Evolutionary conservation across 1,140 invertebrate species (phyloP), one percentile per base, ranked within the genome.

Genomic region (Lineus longissimus): DNA sequence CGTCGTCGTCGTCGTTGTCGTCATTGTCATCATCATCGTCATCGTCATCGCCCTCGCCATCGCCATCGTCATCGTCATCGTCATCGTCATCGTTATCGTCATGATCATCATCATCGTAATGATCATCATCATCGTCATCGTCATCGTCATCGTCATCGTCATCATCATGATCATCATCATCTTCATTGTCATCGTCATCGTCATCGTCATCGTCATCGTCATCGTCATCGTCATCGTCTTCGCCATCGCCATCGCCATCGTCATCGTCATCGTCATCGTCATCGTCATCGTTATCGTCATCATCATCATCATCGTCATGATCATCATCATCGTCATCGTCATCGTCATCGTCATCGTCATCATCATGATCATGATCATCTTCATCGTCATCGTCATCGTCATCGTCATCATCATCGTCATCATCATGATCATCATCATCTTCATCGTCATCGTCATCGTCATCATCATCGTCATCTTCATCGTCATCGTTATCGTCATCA

Each of bases 341-440:
- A 19, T 56, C 55, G 31, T 56, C 55, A 56, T 56, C 55, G 2
- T 56, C 55, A 30, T 57, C 55, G n/a, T 27, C 55, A 19, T 56
- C n/a, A 56, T 56, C 55, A 25, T 29, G 25, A 47, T 47, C 45
- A 47, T 47, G n/a, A 47, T 47, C 45, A 2, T 47, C n/a, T 22
- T 47, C 11, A 51, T 51, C 47, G 15, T 51, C 47, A 13, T 51
- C 47, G 27, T 51, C 47, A 11, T 51, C 47, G 47, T 51, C 9
- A 11, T 51, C 47, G 15, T 51, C 47, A 11, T 51, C 47, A 15
- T 51, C 47, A 51, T 51, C 47, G 13, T 51, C 47, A 17, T 51
- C 47, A 15, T 51, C 47, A 17, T 51, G 22, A 9, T 51, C 47
- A 17, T 51, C 47, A 51, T 51, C 47, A 51, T 51, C 47, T 23